phyloP scores from a whole-genome alignment of 2,888 invertebrate genomes.

The Phaedon cochleariae region DNA sequence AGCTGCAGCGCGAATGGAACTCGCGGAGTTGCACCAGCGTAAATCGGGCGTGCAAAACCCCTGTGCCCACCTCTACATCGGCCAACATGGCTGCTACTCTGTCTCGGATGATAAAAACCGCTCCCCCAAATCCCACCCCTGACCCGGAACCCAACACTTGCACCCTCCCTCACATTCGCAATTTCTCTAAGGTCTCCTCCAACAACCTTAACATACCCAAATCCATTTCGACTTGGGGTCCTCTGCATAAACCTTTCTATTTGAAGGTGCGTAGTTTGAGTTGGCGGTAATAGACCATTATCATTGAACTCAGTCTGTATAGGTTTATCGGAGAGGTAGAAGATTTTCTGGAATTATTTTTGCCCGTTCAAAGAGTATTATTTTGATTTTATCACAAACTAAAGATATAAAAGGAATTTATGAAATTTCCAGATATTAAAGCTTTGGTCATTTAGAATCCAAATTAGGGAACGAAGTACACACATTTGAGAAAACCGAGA shows the following conservation, averaged over 20 bases:
- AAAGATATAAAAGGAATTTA: too few relatives aligned
- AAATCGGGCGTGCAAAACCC: constrained; percentile 61
- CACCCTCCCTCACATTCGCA: constrained; percentile 63
- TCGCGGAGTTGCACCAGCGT: constrained; percentile 64
- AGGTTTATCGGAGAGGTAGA: too few relatives aligned
- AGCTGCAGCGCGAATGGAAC: constrained; percentile 65
- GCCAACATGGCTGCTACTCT: constrained; percentile 62
- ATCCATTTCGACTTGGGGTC: constrained; percentile 71
- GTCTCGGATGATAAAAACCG: constrained; percentile 55
- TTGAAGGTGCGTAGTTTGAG: constrained; percentile 67
- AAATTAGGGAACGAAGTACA: too few relatives aligned
- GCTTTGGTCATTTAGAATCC: too few relatives aligned
- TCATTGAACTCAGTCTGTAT: too few relatives aligned
- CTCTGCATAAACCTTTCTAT: constrained; percentile 71
- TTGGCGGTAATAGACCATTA: constrained; percentile 10
- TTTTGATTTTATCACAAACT: too few relatives aligned
- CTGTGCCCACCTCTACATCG: constrained; percentile 60
- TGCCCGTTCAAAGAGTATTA: too few relatives aligned
- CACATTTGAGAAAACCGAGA: too few relatives aligned
- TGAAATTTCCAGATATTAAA: too few relatives aligned
- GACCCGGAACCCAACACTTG: constrained; percentile 60
- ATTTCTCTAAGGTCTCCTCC: constrained; percentile 60
- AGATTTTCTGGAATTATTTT: too few relatives aligned
- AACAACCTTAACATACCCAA: constrained; percentile 66
- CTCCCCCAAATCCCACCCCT: constrained; percentile 54